Evolutionary conservation across 2,797 vertebrate species (phyloP), one percentile per base, ranked within the genome.

Genomic region (Poecile montanus): DNA sequence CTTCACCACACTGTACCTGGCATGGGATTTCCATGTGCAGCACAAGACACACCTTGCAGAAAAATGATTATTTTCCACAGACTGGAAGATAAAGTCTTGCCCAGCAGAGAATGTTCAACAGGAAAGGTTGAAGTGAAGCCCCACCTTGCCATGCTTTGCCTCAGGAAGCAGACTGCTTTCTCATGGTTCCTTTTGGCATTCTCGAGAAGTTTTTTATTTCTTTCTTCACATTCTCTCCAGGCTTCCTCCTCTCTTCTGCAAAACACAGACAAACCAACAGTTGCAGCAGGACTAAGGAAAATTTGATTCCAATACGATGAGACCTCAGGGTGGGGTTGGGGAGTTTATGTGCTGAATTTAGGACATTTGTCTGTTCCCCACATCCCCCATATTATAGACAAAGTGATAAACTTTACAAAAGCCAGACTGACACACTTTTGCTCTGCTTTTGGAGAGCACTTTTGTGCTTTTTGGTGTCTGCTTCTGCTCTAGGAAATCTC

Each of bases 101-200:
- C 65, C 30, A 77, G 18, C 44, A 68, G 54, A 60, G 14, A 26
- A 44, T 3, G 36, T 16, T 11, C 18, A 54, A 26, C 10, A 85
- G 54, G 40, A 48, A 23, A 61, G 51, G 16, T 66, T 16, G 32
- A 60, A 61, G 23, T 16, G 32, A 60, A 61, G 23, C 5, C 8
- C 74, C 96, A 99, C 99, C 98, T 99, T 84, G 97, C 97, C 80
- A 98, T 94, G 60, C 98, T 98, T 93, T 98, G 96, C 93, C 97
- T 99, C 80, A 99, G 97, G 97, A 98, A 98, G 89, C 80, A 96
- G 36, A 98, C 96, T 15, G 98, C 98, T 73, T 94, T 97, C 84
- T 93, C 94, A 53, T 91, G 98, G 91, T 95, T 98, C 67, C 40
- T 97, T 91, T 67, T 96, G 54, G 95, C 96, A 25, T 98, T 98